These are phyloP conservation scores for Hyperoodon ampullatus DNA, from an alignment of 2,113 vertebrate genomes.

Conservation along the genomic window DNA sequence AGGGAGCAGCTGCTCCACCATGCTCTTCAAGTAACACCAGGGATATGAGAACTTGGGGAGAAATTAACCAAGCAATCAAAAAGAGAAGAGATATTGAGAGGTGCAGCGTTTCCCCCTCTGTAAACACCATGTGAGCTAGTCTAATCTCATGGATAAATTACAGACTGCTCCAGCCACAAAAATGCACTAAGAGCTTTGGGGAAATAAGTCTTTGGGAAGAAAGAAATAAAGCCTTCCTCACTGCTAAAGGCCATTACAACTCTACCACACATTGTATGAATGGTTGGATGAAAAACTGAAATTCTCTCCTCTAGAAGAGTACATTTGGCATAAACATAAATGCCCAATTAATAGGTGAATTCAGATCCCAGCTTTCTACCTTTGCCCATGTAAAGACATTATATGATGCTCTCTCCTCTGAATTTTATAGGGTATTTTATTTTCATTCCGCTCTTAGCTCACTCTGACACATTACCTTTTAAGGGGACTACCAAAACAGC, in stretches of 20 bases:
- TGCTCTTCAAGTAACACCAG: constrained; percentile 84
- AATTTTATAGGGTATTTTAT: constrained; percentile 46
- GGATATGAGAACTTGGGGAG: constrained; percentile 85
- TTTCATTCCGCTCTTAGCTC: constrained; percentile 28
- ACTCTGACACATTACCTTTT: constrained; percentile 57
- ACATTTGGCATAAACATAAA: not conserved
- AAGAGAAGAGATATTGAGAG: constrained; percentile 83
- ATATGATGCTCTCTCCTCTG: not conserved
- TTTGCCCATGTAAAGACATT: not conserved
- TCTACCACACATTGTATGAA: accelerated
- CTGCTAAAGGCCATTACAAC: accelerated
- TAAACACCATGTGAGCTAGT: constrained; percentile 80
- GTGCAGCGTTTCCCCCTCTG: constrained; percentile 47
- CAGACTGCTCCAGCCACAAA: constrained; percentile 23
- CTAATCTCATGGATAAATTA: constrained; percentile 57
- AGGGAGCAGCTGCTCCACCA: constrained; percentile 82
- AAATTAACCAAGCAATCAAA: constrained; percentile 86
- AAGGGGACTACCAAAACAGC: constrained; percentile 52
- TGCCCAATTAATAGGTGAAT: not conserved
- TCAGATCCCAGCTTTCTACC: not conserved
- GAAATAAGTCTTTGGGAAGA: constrained; percentile 43
- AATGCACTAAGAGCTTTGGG: constrained; percentile 25
- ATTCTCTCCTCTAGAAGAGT: not conserved
- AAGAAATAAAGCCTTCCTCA: not conserved
- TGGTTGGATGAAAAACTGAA: not conserved